phyloP scores from a whole-genome alignment of 2,888 invertebrate genomes.

The Drosophila fungiperda region DNA sequence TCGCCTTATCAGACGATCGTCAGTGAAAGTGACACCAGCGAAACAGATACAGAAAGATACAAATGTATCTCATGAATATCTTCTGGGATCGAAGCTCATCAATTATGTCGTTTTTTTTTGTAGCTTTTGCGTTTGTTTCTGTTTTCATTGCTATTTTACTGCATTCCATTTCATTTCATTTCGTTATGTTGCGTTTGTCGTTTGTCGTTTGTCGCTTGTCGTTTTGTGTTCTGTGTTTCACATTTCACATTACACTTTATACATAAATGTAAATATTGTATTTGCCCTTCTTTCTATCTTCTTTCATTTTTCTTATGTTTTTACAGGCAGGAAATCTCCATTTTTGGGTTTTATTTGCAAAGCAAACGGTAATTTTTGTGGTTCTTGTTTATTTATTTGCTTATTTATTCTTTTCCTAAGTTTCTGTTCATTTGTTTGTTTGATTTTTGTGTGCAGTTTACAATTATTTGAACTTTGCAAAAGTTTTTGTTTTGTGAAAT shows the following conservation, averaged over 20 bases:
- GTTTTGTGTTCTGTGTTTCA: conserved; percentile 23
- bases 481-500: conserved; percentile 23
- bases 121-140: conserved; percentile 4
- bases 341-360: conserved; percentile 85
- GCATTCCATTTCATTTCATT: conserved; percentile 31
- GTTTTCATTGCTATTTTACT: conserved; percentile 13
- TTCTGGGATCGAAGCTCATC: conserved; percentile 21
- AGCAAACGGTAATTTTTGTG: conserved; percentile 83
- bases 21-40: conserved; percentile 79
- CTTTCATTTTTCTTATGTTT: conserved; percentile 77
- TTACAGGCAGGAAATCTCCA: conserved; percentile 84
- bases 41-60: conserved; percentile 11
- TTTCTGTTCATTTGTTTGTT: conserved; percentile 8
- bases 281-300: conserved; percentile 67
- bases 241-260: conserved; percentile 1
- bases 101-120: conserved; percentile 5
- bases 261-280: conserved; percentile 21
- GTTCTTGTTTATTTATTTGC: conserved; percentile 32
- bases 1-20: conserved; percentile 24
- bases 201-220: conserved; percentile 12
- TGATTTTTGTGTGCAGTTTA: conserved; percentile 23
- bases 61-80: conserved; percentile 13
- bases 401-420: conserved; percentile 15
- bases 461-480: conserved; percentile 40
- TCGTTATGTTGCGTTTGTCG: conserved; percentile 30